These are phyloP conservation scores for Ceriagrion tenellum DNA, from an alignment of 2,888 invertebrate genomes.

Conservation along the genomic window DNA sequence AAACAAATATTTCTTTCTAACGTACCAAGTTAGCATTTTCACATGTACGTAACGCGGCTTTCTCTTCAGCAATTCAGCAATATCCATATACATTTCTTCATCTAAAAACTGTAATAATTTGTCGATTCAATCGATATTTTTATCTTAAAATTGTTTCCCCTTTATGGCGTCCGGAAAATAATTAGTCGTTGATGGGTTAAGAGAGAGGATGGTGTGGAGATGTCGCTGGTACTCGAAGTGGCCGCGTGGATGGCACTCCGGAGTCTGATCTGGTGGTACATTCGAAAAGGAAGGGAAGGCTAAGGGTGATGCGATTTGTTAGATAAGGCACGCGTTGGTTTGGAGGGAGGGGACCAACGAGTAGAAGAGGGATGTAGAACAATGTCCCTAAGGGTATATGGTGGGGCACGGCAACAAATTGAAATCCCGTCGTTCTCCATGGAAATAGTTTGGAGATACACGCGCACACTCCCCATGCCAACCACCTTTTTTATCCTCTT, in stretches of 20 bases:
- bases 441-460: conserved; percentile 4
- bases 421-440: conserved; percentile 48
- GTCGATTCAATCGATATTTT: no score
- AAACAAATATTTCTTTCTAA: no score
- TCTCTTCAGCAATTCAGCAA: no score
- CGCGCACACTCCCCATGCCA: background rate
- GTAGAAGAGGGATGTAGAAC: background rate
- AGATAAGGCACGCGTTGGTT: background rate
- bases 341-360: background rate
- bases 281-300: background rate
- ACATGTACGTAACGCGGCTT: no score
- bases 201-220: no score
- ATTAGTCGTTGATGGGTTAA: no score
- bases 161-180: no score
- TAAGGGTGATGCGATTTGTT: background rate
- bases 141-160: no score
- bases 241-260: background rate
- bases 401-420: conserved; percentile 45
- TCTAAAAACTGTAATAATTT: no score
- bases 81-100: no score
- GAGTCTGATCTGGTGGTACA: background rate
- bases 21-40: no score
- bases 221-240: background rate
- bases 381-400: conserved; percentile 9
- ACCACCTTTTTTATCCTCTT: background rate